These are phyloP conservation scores for Salvelinus fontinalis DNA, from an alignment of 2,113 vertebrate species.

Conservation along the genomic window DNA sequence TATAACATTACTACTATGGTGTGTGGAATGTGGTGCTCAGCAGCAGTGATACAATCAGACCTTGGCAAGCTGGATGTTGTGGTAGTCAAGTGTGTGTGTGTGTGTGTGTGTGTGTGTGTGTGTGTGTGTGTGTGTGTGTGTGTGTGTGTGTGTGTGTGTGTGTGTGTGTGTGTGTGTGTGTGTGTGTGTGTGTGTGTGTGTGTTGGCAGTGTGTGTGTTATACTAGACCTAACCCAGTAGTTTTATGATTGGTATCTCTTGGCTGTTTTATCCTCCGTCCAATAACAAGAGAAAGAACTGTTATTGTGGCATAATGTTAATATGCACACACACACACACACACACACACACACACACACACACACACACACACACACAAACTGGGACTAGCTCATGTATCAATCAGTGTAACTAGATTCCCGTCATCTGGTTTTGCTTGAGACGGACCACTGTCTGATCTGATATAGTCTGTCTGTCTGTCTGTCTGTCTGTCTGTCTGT, in stretches of 20 bases:
- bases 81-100: too few relatives aligned
- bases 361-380: not conserved
- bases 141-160: constrained; percentile 27
- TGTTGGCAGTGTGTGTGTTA: constrained; percentile 21
- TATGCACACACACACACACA: constrained; percentile 11
- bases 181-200: constrained; percentile 28
- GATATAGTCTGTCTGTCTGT: constrained; percentile 30
- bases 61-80: too few relatives aligned
- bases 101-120: not conserved
- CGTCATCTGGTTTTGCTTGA: constrained; percentile 67
- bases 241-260: constrained; percentile 59
- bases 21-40: not conserved
- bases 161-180: not conserved
- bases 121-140: constrained; percentile 34
- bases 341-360: not conserved
- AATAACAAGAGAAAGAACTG: constrained; percentile 39
- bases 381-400: constrained; percentile 29
- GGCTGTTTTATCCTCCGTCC: constrained; percentile 32
- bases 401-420: constrained; percentile 55
- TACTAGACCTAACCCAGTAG: constrained; percentile 33
- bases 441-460: constrained; percentile 50
- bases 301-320: constrained; percentile 41
- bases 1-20: not conserved
- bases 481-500: too few relatives aligned
- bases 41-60: too few relatives aligned